Evolutionary conservation across 1,140 invertebrate species (phyloP).

Genomic region (Manduca sexta): DNA sequence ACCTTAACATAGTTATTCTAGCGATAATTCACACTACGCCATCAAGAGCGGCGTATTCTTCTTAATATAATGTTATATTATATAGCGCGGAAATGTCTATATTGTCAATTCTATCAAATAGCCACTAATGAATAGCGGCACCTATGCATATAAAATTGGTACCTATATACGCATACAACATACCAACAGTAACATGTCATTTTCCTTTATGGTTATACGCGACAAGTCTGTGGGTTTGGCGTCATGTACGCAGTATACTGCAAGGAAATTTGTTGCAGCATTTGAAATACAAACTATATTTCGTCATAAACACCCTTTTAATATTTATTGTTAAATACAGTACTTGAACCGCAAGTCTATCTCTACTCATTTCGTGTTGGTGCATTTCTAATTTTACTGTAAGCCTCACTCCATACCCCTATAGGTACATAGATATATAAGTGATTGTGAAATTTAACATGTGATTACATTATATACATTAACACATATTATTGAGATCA

Average conservation of each 20-base stretch:
- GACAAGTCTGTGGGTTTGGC: too few relatives aligned
- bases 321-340: constrained; percentile 51
- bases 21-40: constrained; percentile 37
- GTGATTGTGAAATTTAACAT: constrained; percentile 67
- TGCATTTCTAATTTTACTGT: constrained; percentile 56
- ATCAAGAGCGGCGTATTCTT: constrained; percentile 23
- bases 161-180: too few relatives aligned
- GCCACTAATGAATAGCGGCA: constrained; percentile 19
- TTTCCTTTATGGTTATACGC: too few relatives aligned
- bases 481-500: constrained; percentile 66
- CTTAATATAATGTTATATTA: constrained; percentile 40
- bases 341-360: constrained; percentile 54
- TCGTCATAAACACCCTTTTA: constrained; percentile 16
- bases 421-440: constrained; percentile 27
- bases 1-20: constrained; percentile 13
- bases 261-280: too few relatives aligned
- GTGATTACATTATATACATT: constrained; percentile 70
- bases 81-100: constrained; percentile 43
- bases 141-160: not conserved
- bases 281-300: constrained; percentile 14
- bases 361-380: constrained; percentile 60
- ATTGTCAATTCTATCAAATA: constrained; percentile 50
- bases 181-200: too few relatives aligned
- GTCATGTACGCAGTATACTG: too few relatives aligned
- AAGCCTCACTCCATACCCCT: constrained; percentile 50